Conservation (phyloP, 1,140 invertebrate genomes). For the Battus philenor region DNA sequence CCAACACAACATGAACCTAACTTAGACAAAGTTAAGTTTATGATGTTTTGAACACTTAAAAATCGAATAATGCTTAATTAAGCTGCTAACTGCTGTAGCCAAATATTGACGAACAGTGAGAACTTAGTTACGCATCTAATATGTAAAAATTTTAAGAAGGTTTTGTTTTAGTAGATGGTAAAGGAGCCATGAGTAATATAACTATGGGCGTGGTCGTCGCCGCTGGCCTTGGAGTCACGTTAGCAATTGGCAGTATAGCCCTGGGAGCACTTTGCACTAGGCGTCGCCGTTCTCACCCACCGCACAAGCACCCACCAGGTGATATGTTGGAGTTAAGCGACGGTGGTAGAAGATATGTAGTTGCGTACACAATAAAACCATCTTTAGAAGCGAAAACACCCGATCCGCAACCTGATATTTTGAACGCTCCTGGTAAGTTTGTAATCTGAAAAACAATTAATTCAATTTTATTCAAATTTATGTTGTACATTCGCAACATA, state of each 20-base stretch:
- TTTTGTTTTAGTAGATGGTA: conserved; percentile 58
- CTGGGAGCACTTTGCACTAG: conserved; percentile 47
- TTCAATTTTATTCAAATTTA: too few species aligned
- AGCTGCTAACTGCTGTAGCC: too few species aligned
- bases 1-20: too few species aligned
- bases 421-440: conserved; percentile 56
- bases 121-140: too few species aligned
- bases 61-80: too few species aligned
- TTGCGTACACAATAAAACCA: conserved; percentile 65
- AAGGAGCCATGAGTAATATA: conserved; percentile 45
- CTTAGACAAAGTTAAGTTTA: too few species aligned
- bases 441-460: too few species aligned
- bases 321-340: conserved; percentile 65
- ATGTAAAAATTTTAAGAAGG: too few species aligned
- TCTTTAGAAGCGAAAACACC: conserved; percentile 58
- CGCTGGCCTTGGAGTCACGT: conserved; percentile 36
- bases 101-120: too few species aligned
- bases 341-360: conserved; percentile 59
- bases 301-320: conserved; percentile 59
- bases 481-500: too few species aligned
- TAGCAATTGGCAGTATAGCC: conserved; percentile 48
- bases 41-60: too few species aligned
- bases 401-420: conserved; percentile 64
- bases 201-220: conserved; percentile 56
- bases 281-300: conserved; percentile 42